Conservation (phyloP, 2,113 vertebrate species). For the Macquaria australasica region DNA sequence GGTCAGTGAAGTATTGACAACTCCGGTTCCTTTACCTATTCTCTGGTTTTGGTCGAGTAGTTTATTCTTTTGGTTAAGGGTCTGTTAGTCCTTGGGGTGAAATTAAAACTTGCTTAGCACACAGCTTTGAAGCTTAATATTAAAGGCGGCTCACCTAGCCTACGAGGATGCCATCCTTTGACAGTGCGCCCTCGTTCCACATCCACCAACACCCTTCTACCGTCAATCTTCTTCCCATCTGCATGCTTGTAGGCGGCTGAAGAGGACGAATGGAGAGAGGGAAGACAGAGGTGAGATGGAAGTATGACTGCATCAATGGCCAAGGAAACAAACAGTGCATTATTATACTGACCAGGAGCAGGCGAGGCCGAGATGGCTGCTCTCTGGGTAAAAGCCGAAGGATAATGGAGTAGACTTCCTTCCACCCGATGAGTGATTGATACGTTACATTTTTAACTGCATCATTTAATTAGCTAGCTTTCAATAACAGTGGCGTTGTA, state of each 20-base stretch:
- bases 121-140: not conserved
- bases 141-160: constrained; percentile 85
- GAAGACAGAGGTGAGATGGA: constrained; percentile 34
- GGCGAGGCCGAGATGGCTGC: constrained; percentile 79
- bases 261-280: constrained; percentile 72
- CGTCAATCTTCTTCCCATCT: constrained; percentile 96
- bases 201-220: constrained; percentile 92
- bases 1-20: not conserved
- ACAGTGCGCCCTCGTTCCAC: constrained; percentile 94
- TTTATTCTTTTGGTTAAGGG: not conserved
- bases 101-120: not conserved
- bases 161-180: constrained; percentile 93
- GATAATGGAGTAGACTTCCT: constrained; percentile 79
- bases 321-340: constrained; percentile 80
- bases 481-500: not conserved
- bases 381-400: constrained; percentile 81
- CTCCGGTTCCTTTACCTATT: not conserved
- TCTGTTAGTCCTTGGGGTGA: not conserved
- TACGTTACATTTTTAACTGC: constrained; percentile 47
- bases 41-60: not conserved
- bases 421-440: constrained; percentile 73
- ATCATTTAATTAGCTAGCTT: constrained; percentile 22
- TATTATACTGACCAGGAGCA: constrained; percentile 85
- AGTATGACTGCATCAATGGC: constrained; percentile 33
- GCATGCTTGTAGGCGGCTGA: constrained; percentile 96